A percentile compares a stretch with the other conserved stretches of the same genome.
These are phyloP conservation scores for Oceanodroma leucorhoa DNA, from an alignment of 2,797 vertebrate species.

Conservation along the genomic window DNA sequence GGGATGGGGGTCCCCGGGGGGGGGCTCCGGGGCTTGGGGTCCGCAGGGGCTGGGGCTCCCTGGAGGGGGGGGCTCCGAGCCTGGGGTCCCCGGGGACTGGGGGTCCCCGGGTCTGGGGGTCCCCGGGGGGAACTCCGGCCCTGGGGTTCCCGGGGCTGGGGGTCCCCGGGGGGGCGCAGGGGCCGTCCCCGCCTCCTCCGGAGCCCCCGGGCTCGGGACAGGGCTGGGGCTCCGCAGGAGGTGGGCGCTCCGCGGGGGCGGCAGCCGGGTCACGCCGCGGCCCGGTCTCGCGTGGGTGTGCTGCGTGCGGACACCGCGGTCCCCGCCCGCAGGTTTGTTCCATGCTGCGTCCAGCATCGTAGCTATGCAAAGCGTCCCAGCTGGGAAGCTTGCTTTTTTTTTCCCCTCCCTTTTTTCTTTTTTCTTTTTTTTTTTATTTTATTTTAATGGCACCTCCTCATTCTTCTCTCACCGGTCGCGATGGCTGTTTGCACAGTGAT, in stretches of 20 bases:
- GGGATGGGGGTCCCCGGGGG: no score
- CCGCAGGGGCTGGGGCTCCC: no score
- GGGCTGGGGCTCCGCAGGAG: not conserved
- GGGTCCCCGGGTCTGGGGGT: no score
- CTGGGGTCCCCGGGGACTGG: not conserved
- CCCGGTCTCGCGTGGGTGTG: not conserved
- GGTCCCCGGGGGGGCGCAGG: not conserved
- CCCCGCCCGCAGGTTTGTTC: not conserved
- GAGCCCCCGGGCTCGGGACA: not conserved
- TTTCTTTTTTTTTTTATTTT: not conserved
- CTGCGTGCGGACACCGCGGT: not conserved
- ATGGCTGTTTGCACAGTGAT: not conserved
- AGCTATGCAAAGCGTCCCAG: not conserved
- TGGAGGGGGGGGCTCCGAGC: no score
- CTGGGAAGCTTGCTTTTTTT: not conserved
- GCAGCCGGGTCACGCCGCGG: accelerated
- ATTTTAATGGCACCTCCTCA: accelerated
- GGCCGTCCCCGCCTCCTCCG: not conserved
- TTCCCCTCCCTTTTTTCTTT: no score
- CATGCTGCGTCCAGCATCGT: not conserved
- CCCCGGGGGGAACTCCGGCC: no score
- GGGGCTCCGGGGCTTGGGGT: no score
- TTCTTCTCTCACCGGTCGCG: accelerated
- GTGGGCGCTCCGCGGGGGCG: not conserved
- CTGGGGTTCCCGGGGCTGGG: not conserved